Evolutionary conservation across 2,113 vertebrate species (phyloP).

Genomic region (Takifugu flavidus): DNA sequence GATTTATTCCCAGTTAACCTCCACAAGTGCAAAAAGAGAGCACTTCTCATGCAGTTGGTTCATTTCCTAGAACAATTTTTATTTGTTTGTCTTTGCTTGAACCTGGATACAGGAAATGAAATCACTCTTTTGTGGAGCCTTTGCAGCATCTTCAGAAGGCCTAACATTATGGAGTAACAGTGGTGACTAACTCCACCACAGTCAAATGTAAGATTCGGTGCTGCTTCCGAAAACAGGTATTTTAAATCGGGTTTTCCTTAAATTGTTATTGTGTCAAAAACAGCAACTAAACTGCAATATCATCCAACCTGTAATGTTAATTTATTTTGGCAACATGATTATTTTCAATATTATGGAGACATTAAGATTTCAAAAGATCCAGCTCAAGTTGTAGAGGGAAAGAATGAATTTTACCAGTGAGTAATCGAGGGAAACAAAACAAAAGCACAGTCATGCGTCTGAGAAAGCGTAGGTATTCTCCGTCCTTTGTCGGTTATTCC

Average conservation of each 20-base stretch:
- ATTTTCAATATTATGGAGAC: constrained; percentile 6
- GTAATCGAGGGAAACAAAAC: constrained; percentile 47
- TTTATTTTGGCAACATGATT: constrained; percentile 12
- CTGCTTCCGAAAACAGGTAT: constrained; percentile 27
- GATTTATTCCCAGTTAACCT: constrained; percentile 34
- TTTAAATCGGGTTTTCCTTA: constrained; percentile 18
- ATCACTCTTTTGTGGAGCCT: background rate
- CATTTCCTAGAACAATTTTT: background rate
- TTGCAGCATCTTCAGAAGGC: constrained; percentile 8
- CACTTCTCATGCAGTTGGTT: constrained; percentile 23
- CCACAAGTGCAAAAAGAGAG: constrained; percentile 31
- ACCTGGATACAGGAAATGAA: background rate
- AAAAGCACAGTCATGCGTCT: constrained; percentile 58
- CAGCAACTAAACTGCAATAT: constrained; percentile 7
- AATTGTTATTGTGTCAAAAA: too few relatives aligned
- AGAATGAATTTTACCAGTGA: constrained; percentile 17
- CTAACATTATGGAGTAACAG: constrained; percentile 11
- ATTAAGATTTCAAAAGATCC: constrained; percentile 3
- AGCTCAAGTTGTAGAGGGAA: constrained; percentile 7
- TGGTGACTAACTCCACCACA: constrained; percentile 14
- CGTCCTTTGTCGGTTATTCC: constrained; percentile 54
- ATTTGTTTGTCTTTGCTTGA: background rate
- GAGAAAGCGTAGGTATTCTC: constrained; percentile 51
- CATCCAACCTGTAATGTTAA: constrained; percentile 2
- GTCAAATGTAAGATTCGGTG: background rate